A percentile compares a stretch with the other conserved stretches of the same genome.
These are phyloP conservation scores for Drosophila setosimentum DNA, from an alignment of 2,888 invertebrate species.

Conservation along the genomic window DNA sequence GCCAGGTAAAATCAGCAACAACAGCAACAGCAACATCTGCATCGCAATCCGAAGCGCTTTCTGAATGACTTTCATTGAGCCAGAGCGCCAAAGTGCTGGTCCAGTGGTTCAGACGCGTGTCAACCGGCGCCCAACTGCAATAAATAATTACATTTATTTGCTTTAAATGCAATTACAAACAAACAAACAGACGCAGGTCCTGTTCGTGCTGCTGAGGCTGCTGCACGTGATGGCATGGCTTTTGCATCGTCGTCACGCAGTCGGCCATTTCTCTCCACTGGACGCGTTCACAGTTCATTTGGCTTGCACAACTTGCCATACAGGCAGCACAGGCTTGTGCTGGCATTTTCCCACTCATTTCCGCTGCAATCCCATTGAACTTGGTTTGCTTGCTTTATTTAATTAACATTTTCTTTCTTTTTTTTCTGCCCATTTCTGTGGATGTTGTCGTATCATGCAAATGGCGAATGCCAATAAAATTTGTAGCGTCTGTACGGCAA, in stretches of 20 bases:
- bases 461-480: constrained; percentile 50
- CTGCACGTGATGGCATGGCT: constrained; percentile 29
- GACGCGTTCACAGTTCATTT: constrained; percentile 72
- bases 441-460: neutral
- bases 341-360: constrained; percentile 76
- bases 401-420: constrained; percentile 72
- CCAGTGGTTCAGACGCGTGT: constrained; percentile 40
- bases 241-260: no score
- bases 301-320: constrained; percentile 28
- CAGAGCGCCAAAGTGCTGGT: constrained; percentile 30
- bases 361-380: constrained; percentile 80
- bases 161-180: constrained; percentile 73
- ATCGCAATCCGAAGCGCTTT: constrained; percentile 14
- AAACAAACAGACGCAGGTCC: constrained; percentile 53
- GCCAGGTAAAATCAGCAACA: neutral
- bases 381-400: constrained; percentile 78
- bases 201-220: constrained; percentile 1
- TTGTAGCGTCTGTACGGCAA: constrained; percentile 42
- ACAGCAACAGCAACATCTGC: constrained; percentile 2
- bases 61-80: constrained; percentile 47
- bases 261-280: constrained; percentile 41
- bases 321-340: constrained; percentile 10
- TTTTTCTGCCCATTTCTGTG: constrained; percentile 19
- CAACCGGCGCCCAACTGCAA: constrained; percentile 69
- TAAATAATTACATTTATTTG: constrained; percentile 80